These are phyloP conservation scores for Echeneis naucrates DNA, from an alignment of 2,797 vertebrate genomes.

Conservation along the genomic window DNA sequence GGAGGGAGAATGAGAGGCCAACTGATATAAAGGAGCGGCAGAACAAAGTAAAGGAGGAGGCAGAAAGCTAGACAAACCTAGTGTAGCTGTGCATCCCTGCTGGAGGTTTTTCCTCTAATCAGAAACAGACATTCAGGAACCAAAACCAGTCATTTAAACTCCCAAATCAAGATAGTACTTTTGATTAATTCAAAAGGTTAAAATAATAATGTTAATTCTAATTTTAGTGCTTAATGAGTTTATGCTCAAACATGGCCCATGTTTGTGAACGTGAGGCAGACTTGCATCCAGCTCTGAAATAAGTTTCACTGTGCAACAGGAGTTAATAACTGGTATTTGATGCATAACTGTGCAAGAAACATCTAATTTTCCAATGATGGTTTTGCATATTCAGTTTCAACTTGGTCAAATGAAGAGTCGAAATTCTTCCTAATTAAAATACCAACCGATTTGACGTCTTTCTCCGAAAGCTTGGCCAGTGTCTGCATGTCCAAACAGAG, in stretches of 20 bases:
- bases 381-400: background rate
- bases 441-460: too few species aligned
- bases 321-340: background rate
- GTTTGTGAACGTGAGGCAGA: conserved; percentile 14
- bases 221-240: background rate
- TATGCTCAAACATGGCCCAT: conserved; percentile 5
- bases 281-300: conserved; percentile 27
- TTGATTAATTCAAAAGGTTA: background rate
- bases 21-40: background rate
- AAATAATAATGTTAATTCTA: background rate
- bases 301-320: conserved; percentile 17
- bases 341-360: background rate
- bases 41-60: background rate
- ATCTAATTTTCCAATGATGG: background rate
- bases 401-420: background rate
- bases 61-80: background rate
- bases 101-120: background rate
- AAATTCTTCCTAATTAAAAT: conserved; percentile 9
- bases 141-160: background rate
- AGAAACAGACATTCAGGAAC: conserved; percentile 13
- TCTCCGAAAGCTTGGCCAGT: too few species aligned
- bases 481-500: background rate
- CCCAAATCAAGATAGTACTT: background rate
- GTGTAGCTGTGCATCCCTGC: background rate
- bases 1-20: background rate